These are phyloP conservation scores for Oryzias sinensis DNA, from an alignment of 2,797 vertebrate genomes.

Conservation along the genomic window DNA sequence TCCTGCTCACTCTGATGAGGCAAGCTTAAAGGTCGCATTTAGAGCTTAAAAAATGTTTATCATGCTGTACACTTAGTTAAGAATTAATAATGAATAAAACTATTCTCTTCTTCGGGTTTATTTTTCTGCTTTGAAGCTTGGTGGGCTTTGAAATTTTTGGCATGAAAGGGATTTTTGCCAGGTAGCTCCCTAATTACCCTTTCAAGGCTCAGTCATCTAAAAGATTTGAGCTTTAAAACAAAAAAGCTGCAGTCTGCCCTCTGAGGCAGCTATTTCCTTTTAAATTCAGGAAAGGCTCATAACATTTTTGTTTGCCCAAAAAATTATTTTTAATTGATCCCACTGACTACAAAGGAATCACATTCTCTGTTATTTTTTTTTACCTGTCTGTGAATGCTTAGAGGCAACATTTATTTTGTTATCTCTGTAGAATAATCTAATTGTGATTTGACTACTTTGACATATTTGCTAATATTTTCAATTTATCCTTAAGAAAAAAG, in stretches of 20 bases:
- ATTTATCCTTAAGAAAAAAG: too few relatives aligned
- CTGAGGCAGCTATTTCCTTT: slow-evolving; percentile 45
- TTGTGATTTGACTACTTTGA: neutral
- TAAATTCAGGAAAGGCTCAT: slow-evolving; percentile 36
- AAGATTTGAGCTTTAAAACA: slow-evolving; percentile 45
- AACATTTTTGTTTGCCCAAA: slow-evolving; percentile 37
- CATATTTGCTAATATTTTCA: too few relatives aligned
- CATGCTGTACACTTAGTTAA: slow-evolving; percentile 47
- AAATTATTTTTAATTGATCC: slow-evolving; percentile 36
- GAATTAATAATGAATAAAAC: slow-evolving; percentile 64
- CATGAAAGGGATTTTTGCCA: slow-evolving; percentile 63
- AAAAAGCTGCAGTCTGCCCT: slow-evolving; percentile 54
- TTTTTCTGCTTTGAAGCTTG: slow-evolving; percentile 51
- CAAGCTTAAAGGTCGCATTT: slow-evolving; percentile 52
- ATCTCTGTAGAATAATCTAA: neutral
- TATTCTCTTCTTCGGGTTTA: slow-evolving; percentile 56
- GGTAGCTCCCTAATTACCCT: slow-evolving; percentile 66
- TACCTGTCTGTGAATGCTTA: slow-evolving; percentile 11
- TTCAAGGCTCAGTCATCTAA: slow-evolving; percentile 48
- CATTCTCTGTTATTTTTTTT: slow-evolving; percentile 7
- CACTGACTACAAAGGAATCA: slow-evolving; percentile 2
- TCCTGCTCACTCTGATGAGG: slow-evolving; percentile 57
- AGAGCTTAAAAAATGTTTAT: slow-evolving; percentile 65
- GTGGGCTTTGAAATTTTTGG: slow-evolving; percentile 59
- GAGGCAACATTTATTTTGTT: slow-evolving; percentile 17